Conservation (phyloP, 2,888 invertebrate genomes). For the Drosophila ezoana region DNA sequence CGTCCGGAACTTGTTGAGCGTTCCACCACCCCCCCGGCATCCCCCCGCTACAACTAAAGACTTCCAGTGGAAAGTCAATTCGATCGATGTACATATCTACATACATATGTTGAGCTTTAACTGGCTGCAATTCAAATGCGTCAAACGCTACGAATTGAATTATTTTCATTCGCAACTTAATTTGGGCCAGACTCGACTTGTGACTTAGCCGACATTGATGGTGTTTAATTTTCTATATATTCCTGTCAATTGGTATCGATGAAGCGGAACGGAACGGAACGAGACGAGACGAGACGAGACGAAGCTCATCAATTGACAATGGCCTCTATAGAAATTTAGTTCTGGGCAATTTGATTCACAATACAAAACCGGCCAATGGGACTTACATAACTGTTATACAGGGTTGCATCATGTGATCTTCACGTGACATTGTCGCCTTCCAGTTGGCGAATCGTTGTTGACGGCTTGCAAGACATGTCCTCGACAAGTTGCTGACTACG, state of each 20-base stretch:
- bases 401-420: slow-evolving; percentile 24
- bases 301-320: slow-evolving; percentile 14
- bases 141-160: slow-evolving; percentile 53
- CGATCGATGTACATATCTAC: slow-evolving; percentile 5
- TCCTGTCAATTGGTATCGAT: slow-evolving; percentile 35
- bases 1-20: slow-evolving; percentile 1
- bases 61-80: not conserved
- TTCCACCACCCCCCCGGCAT: too few relatives aligned
- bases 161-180: slow-evolving; percentile 33
- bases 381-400: slow-evolving; percentile 10
- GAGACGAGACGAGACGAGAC: not conserved
- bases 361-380: not conserved
- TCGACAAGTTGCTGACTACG: not conserved
- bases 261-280: not conserved
- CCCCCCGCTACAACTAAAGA: not conserved
- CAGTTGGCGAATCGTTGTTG: not conserved
- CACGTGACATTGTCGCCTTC: slow-evolving; percentile 8
- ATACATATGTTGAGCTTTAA: not conserved
- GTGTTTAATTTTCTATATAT: slow-evolving; percentile 26
- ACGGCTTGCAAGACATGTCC: not conserved
- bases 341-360: slow-evolving; percentile 1
- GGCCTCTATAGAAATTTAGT: not conserved
- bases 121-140: slow-evolving; percentile 54
- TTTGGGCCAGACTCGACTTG: slow-evolving; percentile 27
- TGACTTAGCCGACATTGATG: slow-evolving; percentile 14